Percentiles rank a stretch among this genome's conserved stretches.
phyloP scores from a whole-genome alignment of 1,140 invertebrate genomes.

The Drosophila bocqueti region DNA sequence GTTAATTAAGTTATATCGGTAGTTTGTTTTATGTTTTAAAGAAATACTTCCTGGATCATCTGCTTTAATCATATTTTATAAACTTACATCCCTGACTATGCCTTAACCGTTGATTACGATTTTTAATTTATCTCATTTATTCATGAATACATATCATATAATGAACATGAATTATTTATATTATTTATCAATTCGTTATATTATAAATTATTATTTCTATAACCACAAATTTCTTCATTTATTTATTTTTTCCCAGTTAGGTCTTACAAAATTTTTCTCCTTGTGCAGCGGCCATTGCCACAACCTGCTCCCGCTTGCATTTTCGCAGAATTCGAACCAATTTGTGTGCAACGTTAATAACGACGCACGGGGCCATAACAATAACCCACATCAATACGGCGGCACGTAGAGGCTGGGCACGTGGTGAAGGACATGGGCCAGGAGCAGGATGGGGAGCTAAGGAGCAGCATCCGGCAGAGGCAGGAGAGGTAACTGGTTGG shows the following conservation, averaged over 20 bases:
- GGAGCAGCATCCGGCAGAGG: constrained; percentile 2
- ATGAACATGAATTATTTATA: too few species aligned
- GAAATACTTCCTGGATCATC: too few species aligned
- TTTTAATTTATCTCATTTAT: too few species aligned
- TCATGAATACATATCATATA: too few species aligned
- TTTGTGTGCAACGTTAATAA: constrained; percentile 79
- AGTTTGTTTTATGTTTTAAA: too few species aligned
- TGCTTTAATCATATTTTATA: too few species aligned
- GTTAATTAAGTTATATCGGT: too few species aligned
- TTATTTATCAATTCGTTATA: too few species aligned
- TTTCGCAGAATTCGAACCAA: constrained; percentile 79
- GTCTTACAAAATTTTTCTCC: not conserved
- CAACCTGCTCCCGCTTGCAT: constrained; percentile 57
- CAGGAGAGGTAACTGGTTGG: not conserved
- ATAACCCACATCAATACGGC: constrained; percentile 79
- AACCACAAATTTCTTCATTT: not conserved
- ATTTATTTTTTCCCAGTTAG: not conserved
- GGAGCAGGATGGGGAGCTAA: constrained; percentile 13
- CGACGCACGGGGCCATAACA: constrained; percentile 74
- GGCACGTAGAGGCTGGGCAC: constrained; percentile 73
- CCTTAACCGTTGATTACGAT: too few species aligned
- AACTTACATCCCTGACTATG: too few species aligned
- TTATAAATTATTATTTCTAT: too few species aligned
- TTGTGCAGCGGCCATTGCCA: constrained; percentile 54
- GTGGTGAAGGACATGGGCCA: constrained; percentile 63